phyloP scores from a whole-genome alignment of 2,113 vertebrate genomes.

The Odocoileus hemionus region DNA sequence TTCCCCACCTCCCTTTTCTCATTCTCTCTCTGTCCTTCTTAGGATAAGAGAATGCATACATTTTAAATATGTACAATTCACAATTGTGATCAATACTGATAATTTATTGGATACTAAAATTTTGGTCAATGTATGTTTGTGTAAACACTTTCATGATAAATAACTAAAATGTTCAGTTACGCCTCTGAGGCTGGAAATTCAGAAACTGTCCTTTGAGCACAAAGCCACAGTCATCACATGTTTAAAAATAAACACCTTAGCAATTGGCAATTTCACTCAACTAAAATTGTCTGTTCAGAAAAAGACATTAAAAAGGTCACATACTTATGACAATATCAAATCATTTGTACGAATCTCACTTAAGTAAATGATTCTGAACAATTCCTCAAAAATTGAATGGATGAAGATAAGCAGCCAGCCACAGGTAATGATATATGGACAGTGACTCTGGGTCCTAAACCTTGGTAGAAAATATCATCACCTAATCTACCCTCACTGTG shows the following conservation, averaged over 20 bases:
- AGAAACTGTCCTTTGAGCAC: background rate
- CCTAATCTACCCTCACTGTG: background rate
- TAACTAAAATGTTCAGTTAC: background rate
- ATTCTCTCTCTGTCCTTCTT: background rate
- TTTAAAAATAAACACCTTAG: background rate
- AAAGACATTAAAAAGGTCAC: background rate
- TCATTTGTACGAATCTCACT: background rate
- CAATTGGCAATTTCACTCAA: background rate
- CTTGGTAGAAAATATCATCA: background rate
- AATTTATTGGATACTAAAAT: background rate
- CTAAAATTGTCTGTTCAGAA: background rate
- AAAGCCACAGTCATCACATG: background rate
- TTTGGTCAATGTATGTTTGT: background rate
- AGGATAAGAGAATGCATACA: background rate
- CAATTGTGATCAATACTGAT: background rate
- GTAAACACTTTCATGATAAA: background rate
- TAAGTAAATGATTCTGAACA: background rate
- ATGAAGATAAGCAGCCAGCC: background rate
- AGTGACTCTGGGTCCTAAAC: background rate
- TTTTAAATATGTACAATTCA: background rate
- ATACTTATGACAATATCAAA: background rate
- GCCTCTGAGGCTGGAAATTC: background rate
- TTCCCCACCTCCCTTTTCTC: background rate
- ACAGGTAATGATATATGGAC: accelerated
- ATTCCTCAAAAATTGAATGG: background rate